Percentiles rank a stretch among this genome's conserved stretches.
Evolutionary conservation across 2,888 invertebrate species (phyloP).

Genomic region (Cartodere bifasciata): DNA sequence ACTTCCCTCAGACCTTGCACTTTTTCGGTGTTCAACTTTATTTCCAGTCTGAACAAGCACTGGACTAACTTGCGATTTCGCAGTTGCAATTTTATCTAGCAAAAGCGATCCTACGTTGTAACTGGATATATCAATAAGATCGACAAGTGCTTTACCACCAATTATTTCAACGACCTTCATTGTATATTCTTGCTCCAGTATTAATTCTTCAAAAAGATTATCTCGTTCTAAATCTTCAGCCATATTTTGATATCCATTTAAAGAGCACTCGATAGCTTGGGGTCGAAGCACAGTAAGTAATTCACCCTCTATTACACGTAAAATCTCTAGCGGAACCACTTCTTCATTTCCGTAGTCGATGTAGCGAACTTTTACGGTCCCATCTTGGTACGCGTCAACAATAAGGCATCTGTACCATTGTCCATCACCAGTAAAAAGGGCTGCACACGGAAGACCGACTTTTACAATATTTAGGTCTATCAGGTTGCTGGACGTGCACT

Average conservation of each 20-base stretch:
- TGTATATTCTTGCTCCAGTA: slow-evolving; percentile 48
- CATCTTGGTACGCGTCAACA: slow-evolving; percentile 31
- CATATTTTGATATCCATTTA: slow-evolving; percentile 51
- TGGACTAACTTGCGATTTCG: slow-evolving; percentile 28
- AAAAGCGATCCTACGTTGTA: slow-evolving; percentile 32
- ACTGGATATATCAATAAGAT: slow-evolving; percentile 43
- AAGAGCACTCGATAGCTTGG: slow-evolving; percentile 65
- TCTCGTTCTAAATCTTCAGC: slow-evolving; percentile 43
- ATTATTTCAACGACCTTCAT: slow-evolving; percentile 44
- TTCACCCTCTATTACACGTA: slow-evolving; percentile 52
- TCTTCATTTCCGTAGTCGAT: slow-evolving; percentile 95
- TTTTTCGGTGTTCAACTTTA: slow-evolving; percentile 25
- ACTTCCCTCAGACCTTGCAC: neutral
- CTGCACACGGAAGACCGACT: slow-evolving; percentile 58
- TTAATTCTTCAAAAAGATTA: slow-evolving; percentile 53
- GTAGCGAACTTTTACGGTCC: slow-evolving; percentile 53
- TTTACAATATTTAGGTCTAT: slow-evolving; percentile 31
- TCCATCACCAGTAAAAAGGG: slow-evolving; percentile 64
- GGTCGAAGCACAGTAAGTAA: slow-evolving; percentile 49
- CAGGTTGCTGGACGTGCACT: slow-evolving; percentile 36
- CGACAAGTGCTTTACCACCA: slow-evolving; percentile 44
- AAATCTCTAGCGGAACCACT: slow-evolving; percentile 44
- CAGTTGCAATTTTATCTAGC: slow-evolving; percentile 29
- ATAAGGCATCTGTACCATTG: slow-evolving; percentile 88
- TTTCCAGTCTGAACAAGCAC: slow-evolving; percentile 30